phyloP scores from a whole-genome alignment of 2,888 invertebrate species.

The Drosophila pseudotakahashii region DNA sequence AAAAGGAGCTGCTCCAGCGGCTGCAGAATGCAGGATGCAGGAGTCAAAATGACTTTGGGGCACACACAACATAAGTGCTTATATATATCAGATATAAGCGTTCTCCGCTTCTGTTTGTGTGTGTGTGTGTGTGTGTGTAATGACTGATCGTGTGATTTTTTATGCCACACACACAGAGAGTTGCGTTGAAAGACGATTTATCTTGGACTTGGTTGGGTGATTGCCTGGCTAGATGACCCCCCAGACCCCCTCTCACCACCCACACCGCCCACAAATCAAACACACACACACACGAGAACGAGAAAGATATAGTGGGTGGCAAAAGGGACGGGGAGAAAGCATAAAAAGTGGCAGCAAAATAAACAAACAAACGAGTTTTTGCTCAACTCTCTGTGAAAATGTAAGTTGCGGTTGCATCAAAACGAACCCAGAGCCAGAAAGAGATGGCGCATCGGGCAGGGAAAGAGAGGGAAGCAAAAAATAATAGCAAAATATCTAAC shows the following conservation, averaged over 20 bases:
- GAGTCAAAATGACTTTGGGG: slow-evolving; percentile 69
- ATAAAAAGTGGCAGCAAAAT: slow-evolving; percentile 70
- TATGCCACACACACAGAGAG: slow-evolving; percentile 61
- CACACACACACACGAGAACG: slow-evolving; percentile 14
- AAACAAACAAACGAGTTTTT: slow-evolving; percentile 70
- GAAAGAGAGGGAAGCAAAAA: slow-evolving; percentile 20
- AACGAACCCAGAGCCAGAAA: slow-evolving; percentile 23
- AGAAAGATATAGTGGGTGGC: neutral
- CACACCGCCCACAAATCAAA: slow-evolving; percentile 39
- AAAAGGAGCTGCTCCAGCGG: slow-evolving; percentile 52
- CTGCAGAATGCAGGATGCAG: slow-evolving; percentile 40
- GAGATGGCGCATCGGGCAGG: slow-evolving; percentile 2
- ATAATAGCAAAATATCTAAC: slow-evolving; percentile 60
- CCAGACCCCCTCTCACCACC: neutral
- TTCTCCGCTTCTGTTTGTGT: slow-evolving; percentile 13
- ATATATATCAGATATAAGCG: slow-evolving; percentile 57
- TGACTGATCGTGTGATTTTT: slow-evolving; percentile 81
- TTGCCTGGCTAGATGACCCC: slow-evolving; percentile 61
- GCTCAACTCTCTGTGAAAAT: slow-evolving; percentile 58
- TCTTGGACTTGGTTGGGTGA: slow-evolving; percentile 71
- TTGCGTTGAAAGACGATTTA: slow-evolving; percentile 81
- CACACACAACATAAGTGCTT: slow-evolving; percentile 68
- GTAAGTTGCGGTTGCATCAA: slow-evolving; percentile 69
- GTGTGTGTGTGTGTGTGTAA: slow-evolving; percentile 63
- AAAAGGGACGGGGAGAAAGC: slow-evolving; percentile 23